Percentiles rank a stretch among this genome's conserved stretches.
Conservation (phyloP, 2,888 invertebrate species). For the Coleophora flavipennella region DNA sequence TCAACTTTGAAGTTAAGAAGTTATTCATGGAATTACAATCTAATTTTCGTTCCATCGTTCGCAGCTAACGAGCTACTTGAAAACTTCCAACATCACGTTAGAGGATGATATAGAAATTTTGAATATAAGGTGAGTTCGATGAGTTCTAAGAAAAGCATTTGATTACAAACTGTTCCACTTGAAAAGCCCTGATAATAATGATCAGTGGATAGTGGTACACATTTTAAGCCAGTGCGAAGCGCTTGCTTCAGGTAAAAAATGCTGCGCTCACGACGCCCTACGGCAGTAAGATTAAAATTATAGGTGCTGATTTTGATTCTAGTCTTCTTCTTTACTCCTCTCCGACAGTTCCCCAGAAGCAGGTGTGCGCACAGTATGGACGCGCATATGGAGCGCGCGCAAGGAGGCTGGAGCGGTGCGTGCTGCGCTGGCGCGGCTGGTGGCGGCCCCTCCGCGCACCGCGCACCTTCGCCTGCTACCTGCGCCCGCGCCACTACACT, state of each 20-base stretch:
- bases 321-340: too few relatives aligned
- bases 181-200: too few relatives aligned
- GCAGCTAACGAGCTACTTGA: conserved; percentile 77
- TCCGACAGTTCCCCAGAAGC: conserved; percentile 31
- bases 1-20: too few relatives aligned
- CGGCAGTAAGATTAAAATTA: too few relatives aligned
- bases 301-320: too few relatives aligned
- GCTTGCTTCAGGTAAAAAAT: too few relatives aligned
- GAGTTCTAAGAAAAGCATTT: too few relatives aligned
- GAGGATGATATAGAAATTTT: conserved; percentile 77
- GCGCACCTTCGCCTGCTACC: conserved; percentile 38
- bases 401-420: conserved; percentile 47
- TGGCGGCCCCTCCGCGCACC: conserved; percentile 36
- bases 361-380: conserved; percentile 39
- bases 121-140: conserved; percentile 72
- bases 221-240: too few relatives aligned
- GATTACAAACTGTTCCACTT: too few relatives aligned
- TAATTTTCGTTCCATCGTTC: conserved; percentile 23
- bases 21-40: too few relatives aligned
- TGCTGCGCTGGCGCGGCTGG: conserved; percentile 45
- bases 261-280: too few relatives aligned
- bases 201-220: too few relatives aligned
- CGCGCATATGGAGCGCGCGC: conserved; percentile 52
- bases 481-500: conserved; percentile 76
- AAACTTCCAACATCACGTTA: conserved; percentile 75